Conservation (phyloP, 2,113 vertebrate species). For the Pluvianellus socialis region DNA sequence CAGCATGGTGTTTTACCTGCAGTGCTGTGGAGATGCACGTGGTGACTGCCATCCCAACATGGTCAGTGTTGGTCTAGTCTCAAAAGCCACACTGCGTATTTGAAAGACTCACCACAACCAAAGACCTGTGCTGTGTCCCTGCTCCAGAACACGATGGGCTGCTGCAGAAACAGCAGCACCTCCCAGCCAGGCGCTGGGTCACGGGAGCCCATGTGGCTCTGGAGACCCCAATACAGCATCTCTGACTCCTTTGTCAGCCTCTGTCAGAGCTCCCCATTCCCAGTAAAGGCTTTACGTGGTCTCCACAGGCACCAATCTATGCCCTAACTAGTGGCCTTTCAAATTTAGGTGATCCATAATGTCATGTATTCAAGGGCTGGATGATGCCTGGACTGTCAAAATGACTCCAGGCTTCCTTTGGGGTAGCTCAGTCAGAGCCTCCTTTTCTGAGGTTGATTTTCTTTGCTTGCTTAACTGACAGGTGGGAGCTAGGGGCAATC, state of each 20-base stretch:
- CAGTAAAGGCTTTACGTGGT: not conserved
- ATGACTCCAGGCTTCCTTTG: not conserved
- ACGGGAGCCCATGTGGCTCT: accelerated
- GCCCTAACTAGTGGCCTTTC: not conserved
- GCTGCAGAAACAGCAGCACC: not conserved
- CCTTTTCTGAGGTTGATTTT: not conserved
- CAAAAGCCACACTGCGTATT: not conserved
- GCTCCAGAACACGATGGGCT: accelerated
- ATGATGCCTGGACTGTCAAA: not conserved
- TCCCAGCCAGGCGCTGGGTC: not conserved
- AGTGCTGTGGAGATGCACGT: not conserved
- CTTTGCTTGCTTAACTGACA: not conserved
- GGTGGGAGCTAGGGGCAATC: not conserved
- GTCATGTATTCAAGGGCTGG: not conserved
- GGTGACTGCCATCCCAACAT: not conserved
- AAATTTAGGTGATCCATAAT: not conserved
- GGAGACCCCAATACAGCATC: not conserved
- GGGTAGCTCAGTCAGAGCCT: not conserved
- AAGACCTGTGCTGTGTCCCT: not conserved
- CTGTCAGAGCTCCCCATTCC: not conserved
- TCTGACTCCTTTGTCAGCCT: not conserved
- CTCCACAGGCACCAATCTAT: not conserved
- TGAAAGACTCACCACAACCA: not conserved
- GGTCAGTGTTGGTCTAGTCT: not conserved
- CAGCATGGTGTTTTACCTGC: not conserved